A percentile compares a stretch with the other conserved stretches of the same genome.
phyloP scores from a whole-genome alignment of 2,797 vertebrate genomes.

The Morus bassanus region DNA sequence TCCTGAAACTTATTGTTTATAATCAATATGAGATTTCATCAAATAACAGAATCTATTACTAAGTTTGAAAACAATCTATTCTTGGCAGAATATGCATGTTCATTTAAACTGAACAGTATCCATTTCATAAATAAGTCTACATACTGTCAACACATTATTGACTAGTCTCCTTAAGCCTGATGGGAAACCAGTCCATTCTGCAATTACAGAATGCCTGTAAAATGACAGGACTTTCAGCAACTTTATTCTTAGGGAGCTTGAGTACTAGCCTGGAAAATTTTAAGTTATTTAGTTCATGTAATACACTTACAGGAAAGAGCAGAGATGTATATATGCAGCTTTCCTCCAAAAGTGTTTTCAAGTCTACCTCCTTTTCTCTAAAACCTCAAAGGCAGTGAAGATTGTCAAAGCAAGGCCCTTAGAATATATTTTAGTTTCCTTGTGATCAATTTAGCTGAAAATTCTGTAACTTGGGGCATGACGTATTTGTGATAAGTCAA shows the following conservation, averaged over 20 bases:
- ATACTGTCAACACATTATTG: background rate
- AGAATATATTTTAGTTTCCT: background rate
- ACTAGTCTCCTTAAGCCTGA: background rate
- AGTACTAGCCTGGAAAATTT: background rate
- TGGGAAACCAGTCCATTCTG: background rate
- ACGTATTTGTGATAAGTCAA: background rate
- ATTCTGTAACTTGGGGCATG: background rate
- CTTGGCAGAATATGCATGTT: background rate
- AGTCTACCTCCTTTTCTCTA: background rate
- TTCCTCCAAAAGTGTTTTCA: background rate
- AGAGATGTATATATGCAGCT: background rate
- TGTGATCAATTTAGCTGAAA: background rate
- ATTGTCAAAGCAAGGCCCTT: background rate
- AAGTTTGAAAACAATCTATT: background rate
- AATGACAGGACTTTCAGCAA: background rate
- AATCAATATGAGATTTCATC: background rate
- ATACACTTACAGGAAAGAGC: background rate
- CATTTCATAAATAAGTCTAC: background rate
- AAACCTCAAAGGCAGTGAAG: background rate
- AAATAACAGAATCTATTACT: background rate
- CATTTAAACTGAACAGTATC: background rate
- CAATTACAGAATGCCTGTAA: background rate
- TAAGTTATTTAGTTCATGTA: background rate
- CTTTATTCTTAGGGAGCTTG: background rate
- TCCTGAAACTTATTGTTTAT: background rate